These are phyloP conservation scores for Galagoides demidoff DNA, from an alignment of 2,797 vertebrate species.

Conservation along the genomic window DNA sequence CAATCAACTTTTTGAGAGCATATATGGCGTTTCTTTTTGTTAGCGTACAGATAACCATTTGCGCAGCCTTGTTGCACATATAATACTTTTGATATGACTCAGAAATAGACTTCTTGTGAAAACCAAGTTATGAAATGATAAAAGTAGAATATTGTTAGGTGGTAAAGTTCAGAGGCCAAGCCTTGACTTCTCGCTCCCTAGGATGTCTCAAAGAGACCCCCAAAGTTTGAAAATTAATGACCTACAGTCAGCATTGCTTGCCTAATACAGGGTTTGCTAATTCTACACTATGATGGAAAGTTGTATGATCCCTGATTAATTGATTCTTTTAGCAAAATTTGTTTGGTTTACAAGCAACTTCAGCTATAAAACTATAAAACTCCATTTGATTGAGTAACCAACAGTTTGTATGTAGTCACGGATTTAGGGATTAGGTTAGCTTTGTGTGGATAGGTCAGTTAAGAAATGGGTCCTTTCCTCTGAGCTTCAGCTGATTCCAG, in stretches of 20 bases:
- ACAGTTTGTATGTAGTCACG: constrained; percentile 20
- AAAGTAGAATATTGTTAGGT: not conserved
- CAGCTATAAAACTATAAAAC: constrained; percentile 15
- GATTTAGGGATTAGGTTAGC: constrained; percentile 52
- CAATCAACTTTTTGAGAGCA: not conserved
- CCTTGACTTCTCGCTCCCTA: not conserved
- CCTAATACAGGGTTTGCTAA: not conserved
- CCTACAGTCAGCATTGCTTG: not conserved
- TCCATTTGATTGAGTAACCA: constrained; percentile 24
- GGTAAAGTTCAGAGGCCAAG: not conserved
- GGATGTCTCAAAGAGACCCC: not conserved
- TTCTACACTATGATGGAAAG: not conserved
- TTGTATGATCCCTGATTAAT: not conserved
- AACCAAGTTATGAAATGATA: not conserved
- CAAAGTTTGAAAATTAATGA: not conserved
- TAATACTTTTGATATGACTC: not conserved
- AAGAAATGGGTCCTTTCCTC: constrained; percentile 52
- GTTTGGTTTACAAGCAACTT: not conserved
- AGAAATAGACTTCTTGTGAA: not conserved
- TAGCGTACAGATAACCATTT: not conserved
- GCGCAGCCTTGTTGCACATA: not conserved
- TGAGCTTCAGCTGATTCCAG: not conserved
- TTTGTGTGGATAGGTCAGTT: constrained; percentile 20
- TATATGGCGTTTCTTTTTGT: not conserved
- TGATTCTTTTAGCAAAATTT: not conserved